Evolutionary conservation across 2,797 vertebrate species (phyloP).

Genomic region (Muscicapa comitata): DNA sequence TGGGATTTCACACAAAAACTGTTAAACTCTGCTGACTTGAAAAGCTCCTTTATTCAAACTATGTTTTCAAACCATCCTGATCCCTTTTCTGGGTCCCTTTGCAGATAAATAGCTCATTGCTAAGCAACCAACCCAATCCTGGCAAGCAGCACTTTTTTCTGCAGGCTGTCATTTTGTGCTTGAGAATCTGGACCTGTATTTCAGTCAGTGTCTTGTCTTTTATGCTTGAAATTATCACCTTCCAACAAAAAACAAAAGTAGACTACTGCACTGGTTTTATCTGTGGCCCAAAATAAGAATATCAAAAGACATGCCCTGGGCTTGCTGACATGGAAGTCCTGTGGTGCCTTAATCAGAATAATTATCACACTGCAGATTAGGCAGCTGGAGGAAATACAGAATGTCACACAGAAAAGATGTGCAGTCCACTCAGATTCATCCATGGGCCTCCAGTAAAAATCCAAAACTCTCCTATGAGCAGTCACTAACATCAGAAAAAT

Average conservation of each 20-base stretch:
- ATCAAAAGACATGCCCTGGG: background rate
- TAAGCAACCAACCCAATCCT: constrained; percentile 35
- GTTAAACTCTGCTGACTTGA: background rate
- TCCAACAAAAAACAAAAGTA: background rate
- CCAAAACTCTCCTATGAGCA: background rate
- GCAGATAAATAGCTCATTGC: constrained; percentile 11
- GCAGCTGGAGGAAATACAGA: background rate
- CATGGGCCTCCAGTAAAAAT: rapidly evolving
- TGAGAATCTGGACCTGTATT: background rate
- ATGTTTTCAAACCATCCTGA: background rate
- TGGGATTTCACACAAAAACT: background rate
- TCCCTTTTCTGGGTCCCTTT: background rate
- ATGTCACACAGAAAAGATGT: background rate
- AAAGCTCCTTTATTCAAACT: background rate
- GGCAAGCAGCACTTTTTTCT: background rate
- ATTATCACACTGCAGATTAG: background rate
- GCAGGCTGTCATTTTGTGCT: background rate
- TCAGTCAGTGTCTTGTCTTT: background rate
- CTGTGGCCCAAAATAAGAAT: background rate
- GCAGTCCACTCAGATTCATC: background rate
- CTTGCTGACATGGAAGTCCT: background rate
- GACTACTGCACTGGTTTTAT: background rate
- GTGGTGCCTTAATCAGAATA: background rate
- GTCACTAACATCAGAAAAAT: background rate
- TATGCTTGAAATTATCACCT: background rate